Base-by-base conservation (phyloP, 2,113 vertebrate genomes). In the Phrynocephalus versicolor region DNA sequence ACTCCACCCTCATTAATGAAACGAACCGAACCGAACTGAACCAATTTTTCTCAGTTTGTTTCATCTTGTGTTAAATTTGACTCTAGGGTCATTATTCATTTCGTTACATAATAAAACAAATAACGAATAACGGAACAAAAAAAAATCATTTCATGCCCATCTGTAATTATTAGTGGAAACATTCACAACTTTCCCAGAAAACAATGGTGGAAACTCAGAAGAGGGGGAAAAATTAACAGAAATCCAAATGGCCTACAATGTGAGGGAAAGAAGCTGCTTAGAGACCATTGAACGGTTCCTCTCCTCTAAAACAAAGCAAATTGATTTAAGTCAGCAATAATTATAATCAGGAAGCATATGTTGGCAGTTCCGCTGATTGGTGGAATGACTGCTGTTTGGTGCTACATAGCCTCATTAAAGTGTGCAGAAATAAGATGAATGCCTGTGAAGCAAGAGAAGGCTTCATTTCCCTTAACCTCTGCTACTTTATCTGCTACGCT, bases 401-500 rank as follows among this genome's bases (percentile, higher is more conserved):
- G 27, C 35, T 21, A 21, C 19, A 6, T 64, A n/a, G 25, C 14
- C 62, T 87, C 67, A 76, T 87, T 81, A 71, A 51, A 72, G 39
- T 45, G 39, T 88, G 41, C 33, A 72, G 60, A 51, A 16, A 58
- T 33, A 23, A 91, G 65, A 86, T 64, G 33, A 75, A 23, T 83
- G 77, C 60, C 30, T 21, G 51, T 27, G 3, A 51, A 3, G 18
- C 1, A 12, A 13, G 10, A 21, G 51, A 60, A 8, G 37, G 21
- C 41, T 39, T 39, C n/a, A 15, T 45, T 79, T 79, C 73, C 58
- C 35, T 80, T 64, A 51, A 76, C 51, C 72, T 51, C 72, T 67
- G 51, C 65, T 21, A 64, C 1, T 21, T 65, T n/a, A 37, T 65
- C 57, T 41, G 15, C 57, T 2, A 55, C 23, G 70, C 35, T 64